Evolutionary conservation across 2,113 vertebrate genomes (phyloP).

Genomic region (Saccopteryx leptura): DNA sequence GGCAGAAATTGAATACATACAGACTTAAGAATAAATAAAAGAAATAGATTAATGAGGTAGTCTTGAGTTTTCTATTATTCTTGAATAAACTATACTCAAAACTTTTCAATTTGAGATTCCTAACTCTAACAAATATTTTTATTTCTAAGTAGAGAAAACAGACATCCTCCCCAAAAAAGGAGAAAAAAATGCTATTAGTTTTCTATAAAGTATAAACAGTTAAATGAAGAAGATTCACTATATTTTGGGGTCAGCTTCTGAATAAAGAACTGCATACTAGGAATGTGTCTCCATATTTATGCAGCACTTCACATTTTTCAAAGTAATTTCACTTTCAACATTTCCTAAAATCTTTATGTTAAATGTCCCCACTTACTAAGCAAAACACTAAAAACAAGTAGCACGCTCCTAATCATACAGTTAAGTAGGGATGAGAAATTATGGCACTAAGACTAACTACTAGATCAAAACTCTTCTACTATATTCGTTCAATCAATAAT

Average conservation of each 20-base stretch:
- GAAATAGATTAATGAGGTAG: neutral
- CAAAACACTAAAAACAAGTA: neutral
- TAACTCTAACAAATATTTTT: neutral
- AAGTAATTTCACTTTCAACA: neutral
- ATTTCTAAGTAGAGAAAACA: neutral
- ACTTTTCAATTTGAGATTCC: neutral
- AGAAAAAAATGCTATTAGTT: neutral
- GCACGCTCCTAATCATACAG: neutral
- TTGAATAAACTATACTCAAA: conserved; percentile 44
- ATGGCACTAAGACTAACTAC: too few relatives aligned
- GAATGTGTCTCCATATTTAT: neutral
- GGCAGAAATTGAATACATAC: neutral
- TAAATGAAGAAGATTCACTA: neutral
- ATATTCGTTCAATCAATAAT: neutral
- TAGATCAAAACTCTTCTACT: neutral
- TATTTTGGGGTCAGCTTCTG: neutral
- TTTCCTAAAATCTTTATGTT: neutral
- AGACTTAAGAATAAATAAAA: conserved; percentile 17
- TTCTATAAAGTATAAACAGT: conserved; percentile 13
- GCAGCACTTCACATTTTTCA: neutral
- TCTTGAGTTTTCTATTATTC: neutral
- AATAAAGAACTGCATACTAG: neutral
- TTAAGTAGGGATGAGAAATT: neutral
- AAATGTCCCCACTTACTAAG: neutral
- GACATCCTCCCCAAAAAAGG: neutral